Percentiles rank a stretch among this genome's conserved stretches.
phyloP scores from a whole-genome alignment of 1,140 invertebrate genomes.

The Grapholita molesta region DNA sequence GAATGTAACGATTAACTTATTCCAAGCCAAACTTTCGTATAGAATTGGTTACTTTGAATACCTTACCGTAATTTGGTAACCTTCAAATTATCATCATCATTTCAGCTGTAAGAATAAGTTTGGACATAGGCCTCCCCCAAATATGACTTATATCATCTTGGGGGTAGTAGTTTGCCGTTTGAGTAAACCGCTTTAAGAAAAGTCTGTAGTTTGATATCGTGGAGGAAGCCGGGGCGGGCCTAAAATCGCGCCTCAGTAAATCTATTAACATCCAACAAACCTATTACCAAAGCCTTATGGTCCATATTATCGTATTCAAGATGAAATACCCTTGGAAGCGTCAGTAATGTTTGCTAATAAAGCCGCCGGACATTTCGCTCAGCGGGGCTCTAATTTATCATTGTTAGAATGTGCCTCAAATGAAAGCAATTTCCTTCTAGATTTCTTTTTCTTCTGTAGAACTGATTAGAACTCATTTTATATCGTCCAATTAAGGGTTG shows the following conservation, averaged over 20 bases:
- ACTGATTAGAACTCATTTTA: constrained; percentile 40
- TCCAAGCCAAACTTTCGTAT: too few relatives aligned
- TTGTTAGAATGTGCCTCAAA: constrained; percentile 52
- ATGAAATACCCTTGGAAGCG: constrained; percentile 34
- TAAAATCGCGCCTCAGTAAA: background rate
- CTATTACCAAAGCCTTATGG: constrained; percentile 34
- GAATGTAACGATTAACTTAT: too few relatives aligned
- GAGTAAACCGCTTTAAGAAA: constrained; percentile 22
- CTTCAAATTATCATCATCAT: too few relatives aligned
- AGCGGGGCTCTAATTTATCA: constrained; percentile 59
- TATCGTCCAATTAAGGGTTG: constrained; percentile 31
- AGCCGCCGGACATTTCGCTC: constrained; percentile 43
- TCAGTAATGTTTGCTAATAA: constrained; percentile 52
- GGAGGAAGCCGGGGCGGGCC: background rate
- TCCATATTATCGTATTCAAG: constrained; percentile 32
- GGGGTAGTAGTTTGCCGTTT: too few relatives aligned
- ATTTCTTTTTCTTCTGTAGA: constrained; percentile 40
- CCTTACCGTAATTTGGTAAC: too few relatives aligned
- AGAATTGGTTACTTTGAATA: too few relatives aligned
- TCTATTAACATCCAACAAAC: constrained; percentile 17
- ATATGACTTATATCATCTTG: too few relatives aligned
- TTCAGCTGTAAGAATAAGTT: too few relatives aligned
- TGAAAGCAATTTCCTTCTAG: constrained; percentile 56
- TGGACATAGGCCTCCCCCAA: too few relatives aligned
- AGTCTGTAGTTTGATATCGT: constrained; percentile 18